These are phyloP conservation scores for Chalcosyrphus nemorum DNA, from an alignment of 2,888 invertebrate species.

Conservation along the genomic window DNA sequence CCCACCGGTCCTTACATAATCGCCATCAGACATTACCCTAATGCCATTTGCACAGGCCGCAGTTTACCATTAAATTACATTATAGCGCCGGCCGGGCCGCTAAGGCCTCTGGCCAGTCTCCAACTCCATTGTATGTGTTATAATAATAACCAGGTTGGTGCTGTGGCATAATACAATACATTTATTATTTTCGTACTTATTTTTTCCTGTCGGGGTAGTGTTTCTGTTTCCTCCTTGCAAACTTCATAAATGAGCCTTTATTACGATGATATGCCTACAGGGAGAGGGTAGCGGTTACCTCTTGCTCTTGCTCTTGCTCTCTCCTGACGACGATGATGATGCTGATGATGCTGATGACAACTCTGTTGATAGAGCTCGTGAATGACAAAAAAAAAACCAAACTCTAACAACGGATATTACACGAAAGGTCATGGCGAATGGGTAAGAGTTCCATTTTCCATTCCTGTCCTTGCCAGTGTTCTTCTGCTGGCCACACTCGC, in stretches of 20 bases:
- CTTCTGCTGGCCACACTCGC: background rate
- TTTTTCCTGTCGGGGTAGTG: constrained; percentile 18
- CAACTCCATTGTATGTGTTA: constrained; percentile 34
- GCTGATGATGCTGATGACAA: constrained; percentile 57
- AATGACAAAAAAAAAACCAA: constrained; percentile 33
- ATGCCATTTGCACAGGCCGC: constrained; percentile 56
- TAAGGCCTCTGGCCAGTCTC: constrained; percentile 49
- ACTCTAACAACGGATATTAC: constrained; percentile 52
- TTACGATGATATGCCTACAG: constrained; percentile 27
- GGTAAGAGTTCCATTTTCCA: constrained; percentile 64
- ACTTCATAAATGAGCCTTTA: constrained; percentile 60
- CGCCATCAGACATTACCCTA: constrained; percentile 64
- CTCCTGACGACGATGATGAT: constrained; percentile 4
- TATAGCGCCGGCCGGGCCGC: constrained; percentile 21
- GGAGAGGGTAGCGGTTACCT: background rate
- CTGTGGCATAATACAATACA: constrained; percentile 58
- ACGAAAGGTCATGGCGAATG: constrained; percentile 65
- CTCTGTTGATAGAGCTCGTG: constrained; percentile 46
- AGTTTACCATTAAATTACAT: constrained; percentile 63
- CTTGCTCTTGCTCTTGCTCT: background rate
- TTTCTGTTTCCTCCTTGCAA: constrained; percentile 5
- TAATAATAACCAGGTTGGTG: constrained; percentile 65
- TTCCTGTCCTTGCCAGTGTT: constrained; percentile 46
- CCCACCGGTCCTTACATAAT: constrained; percentile 50
- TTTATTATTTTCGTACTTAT: constrained; percentile 66